Evolutionary conservation across 1,140 invertebrate genomes (phyloP), one percentile per base, ranked within the genome.

Genomic region (Eumeta japonica): DNA sequence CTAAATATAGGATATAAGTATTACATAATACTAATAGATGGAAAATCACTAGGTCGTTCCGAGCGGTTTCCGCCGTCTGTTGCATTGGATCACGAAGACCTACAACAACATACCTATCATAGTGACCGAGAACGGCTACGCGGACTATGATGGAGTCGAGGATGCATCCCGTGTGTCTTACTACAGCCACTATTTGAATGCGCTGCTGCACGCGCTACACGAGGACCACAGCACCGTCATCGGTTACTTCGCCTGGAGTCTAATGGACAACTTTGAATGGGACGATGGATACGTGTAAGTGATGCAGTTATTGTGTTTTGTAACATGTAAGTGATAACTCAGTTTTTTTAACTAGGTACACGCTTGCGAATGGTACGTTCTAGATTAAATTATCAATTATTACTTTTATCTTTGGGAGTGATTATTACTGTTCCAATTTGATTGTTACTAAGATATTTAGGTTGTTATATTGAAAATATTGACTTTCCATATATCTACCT

Each of bases 201-300:
- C 68, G 1, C 37, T 76, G 1, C 48, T 74, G 3, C 61, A 75
- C 36, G 59, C 72, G 2, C 64, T 76, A 11, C 55, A 81, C 10
- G 68, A 80, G 38, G 85, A 89, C 52, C 76, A 79, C 0, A 83
- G 79, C 28, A 84, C 87, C 46, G 77, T 92, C 0, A 73, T 72
- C 4, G 84, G 81, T 0, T 89, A 89, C 52, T 82, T 83, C 40
- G 78, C 80, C 1, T 89, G 86, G 87, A 85, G 83, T 42, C 53
- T 89, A 15, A 81, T 88, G 79, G 87, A 90, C 48, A 88, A 87
- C 50, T 87, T 84, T 52, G 86, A 88, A 64, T 88, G 85, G 85
- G 76, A 79, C 37, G 78, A 76, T 19, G 82, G 81, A 31, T 83
- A 76, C 50, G 72, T 66, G 77, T 79, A 62, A 75, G 72, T 75